These are phyloP conservation scores for Calliopum simillimum DNA, from an alignment of 2,888 invertebrate genomes.

Conservation along the genomic window DNA sequence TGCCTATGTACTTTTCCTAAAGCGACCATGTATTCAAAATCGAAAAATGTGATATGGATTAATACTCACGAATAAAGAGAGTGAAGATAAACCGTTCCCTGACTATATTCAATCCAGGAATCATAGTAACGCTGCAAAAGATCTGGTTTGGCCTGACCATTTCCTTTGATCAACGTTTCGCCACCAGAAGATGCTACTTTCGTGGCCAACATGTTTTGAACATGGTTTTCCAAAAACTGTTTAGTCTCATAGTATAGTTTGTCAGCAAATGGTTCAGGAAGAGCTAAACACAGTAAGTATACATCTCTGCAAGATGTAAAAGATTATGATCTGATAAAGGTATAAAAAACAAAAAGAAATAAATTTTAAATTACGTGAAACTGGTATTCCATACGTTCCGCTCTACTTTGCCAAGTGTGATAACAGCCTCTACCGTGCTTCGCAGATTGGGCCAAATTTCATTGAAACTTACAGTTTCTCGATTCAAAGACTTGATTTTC, in stretches of 20 bases:
- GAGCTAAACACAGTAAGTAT: constrained; percentile 95
- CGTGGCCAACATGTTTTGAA: constrained; percentile 77
- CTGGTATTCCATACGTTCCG: constrained; percentile 91
- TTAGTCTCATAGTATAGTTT: constrained; percentile 91
- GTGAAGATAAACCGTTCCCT: constrained; percentile 90
- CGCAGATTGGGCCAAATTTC: constrained; percentile 89
- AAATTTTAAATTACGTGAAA: constrained; percentile 70
- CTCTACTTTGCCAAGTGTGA: constrained; percentile 86
- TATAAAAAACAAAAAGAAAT: background rate
- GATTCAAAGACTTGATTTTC: too few relatives aligned
- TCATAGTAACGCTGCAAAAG: constrained; percentile 83
- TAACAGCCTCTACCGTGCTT: constrained; percentile 89
- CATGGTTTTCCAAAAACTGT: constrained; percentile 89
- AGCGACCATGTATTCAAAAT: background rate
- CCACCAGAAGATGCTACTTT: constrained; percentile 73
- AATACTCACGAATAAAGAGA: constrained; percentile 80
- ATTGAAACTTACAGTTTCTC: constrained; percentile 90
- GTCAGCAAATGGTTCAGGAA: constrained; percentile 95
- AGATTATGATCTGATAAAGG: background rate
- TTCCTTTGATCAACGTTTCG: constrained; percentile 62
- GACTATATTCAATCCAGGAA: constrained; percentile 91
- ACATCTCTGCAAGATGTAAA: constrained; percentile 77
- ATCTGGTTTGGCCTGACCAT: constrained; percentile 49
- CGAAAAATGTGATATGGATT: too few relatives aligned
- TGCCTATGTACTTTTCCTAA: too few relatives aligned